A percentile compares a stretch with the other conserved stretches of the same genome.
Evolutionary conservation across 1,140 invertebrate genomes (phyloP).

Genomic region (Pseudomyrmex flavicornis): DNA sequence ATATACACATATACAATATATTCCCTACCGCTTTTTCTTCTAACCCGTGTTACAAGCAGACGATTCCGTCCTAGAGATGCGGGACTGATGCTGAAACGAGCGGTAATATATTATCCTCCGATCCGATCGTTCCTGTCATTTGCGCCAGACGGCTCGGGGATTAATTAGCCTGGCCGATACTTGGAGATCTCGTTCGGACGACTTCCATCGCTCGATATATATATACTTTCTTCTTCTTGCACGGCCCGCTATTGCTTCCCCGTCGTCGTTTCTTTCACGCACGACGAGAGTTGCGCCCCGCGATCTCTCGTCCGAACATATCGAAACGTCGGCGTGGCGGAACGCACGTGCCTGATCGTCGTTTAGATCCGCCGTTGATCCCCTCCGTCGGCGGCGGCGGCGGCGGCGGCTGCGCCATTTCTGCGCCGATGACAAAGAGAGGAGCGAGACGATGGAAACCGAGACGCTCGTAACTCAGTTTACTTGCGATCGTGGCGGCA

Average conservation of each 20-base stretch:
- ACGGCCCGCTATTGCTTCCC: conserved; percentile 24
- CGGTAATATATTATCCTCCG: conserved; percentile 71
- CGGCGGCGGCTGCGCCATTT: conserved; percentile 40
- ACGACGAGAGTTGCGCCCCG: conserved; percentile 41
- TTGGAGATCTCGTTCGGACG: conserved; percentile 65
- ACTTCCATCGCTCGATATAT: conserved; percentile 51
- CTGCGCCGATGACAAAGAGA: conserved; percentile 68
- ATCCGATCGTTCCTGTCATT: conserved; percentile 74
- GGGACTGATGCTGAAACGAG: conserved; percentile 67
- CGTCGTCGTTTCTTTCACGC: conserved; percentile 52
- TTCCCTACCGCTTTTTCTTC: conserved; percentile 44
- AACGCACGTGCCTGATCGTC: conserved; percentile 75
- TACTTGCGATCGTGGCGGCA: conserved; percentile 62
- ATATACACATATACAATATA: too few species aligned
- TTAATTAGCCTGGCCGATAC: conserved; percentile 72
- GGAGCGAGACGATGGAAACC: conserved; percentile 53
- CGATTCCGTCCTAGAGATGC: conserved; percentile 64
- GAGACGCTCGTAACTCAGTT: conserved; percentile 70
- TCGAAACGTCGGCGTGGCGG: conserved; percentile 67
- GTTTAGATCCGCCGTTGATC: conserved; percentile 67
- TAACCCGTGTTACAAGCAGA: conserved; percentile 19
- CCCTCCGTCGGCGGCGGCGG: conserved; percentile 51
- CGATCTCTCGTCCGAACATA: conserved; percentile 65
- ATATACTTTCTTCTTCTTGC: conserved; percentile 48
- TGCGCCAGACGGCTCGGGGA: conserved; percentile 69